Percentiles rank a stretch among this genome's conserved stretches.
Evolutionary conservation across 1,140 invertebrate genomes (phyloP).

Genomic region (Pentalonia nigronervosa): DNA sequence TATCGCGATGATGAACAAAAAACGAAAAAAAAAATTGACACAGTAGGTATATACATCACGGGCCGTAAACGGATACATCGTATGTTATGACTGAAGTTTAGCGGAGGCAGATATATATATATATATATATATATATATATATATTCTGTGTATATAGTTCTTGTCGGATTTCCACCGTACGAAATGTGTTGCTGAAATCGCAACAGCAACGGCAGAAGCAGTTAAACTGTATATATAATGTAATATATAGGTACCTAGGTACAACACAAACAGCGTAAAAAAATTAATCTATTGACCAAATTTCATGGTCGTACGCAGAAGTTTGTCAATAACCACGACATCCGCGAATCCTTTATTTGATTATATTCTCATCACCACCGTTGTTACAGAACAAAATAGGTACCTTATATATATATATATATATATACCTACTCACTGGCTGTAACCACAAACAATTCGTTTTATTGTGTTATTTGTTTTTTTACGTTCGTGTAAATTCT

Average conservation of each 20-base stretch:
- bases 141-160: background rate
- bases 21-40: slow-evolving; percentile 21
- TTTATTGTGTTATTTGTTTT: background rate
- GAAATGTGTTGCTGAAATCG: background rate
- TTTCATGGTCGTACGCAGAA: background rate
- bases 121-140: too few relatives aligned
- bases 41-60: background rate
- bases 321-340: slow-evolving; percentile 23
- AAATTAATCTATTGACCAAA: background rate
- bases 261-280: background rate
- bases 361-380: background rate
- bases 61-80: background rate
- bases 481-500: background rate
- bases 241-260: background rate
- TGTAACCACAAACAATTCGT: slow-evolving; percentile 9
- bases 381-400: background rate
- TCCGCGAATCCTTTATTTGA: background rate
- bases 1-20: slow-evolving; percentile 21
- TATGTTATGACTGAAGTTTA: background rate
- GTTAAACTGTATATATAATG: background rate
- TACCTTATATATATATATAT: background rate
- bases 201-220: background rate
- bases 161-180: background rate
- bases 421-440: background rate
- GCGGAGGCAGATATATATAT: background rate